These are phyloP conservation scores for Numenius arquata DNA, from an alignment of 2,113 vertebrate species.

Conservation along the genomic window DNA sequence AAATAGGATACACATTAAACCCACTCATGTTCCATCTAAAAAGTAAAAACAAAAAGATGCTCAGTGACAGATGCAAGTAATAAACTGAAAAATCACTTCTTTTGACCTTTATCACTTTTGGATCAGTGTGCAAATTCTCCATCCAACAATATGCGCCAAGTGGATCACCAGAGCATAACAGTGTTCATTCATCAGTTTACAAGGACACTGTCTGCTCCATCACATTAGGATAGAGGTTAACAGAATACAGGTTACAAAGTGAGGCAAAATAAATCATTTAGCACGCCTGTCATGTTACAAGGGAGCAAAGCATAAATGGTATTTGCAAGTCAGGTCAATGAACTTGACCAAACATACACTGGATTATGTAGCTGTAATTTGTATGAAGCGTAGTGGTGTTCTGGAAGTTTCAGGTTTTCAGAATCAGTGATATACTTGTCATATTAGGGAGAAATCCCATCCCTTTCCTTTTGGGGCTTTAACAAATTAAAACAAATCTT, in stretches of 20 bases:
- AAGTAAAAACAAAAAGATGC: neutral
- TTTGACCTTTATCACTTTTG: constrained; percentile 12
- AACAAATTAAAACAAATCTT: neutral
- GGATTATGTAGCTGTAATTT: neutral
- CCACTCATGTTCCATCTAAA: neutral
- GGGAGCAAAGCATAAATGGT: neutral
- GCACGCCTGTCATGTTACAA: neutral
- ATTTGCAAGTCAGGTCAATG: neutral
- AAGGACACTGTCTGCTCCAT: neutral
- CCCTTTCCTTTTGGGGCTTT: neutral
- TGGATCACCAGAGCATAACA: neutral
- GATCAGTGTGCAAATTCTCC: neutral
- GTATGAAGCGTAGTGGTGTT: neutral
- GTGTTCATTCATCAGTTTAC: neutral
- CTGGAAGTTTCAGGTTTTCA: neutral
- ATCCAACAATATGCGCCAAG: neutral
- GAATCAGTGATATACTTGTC: neutral
- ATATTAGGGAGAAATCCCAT: neutral
- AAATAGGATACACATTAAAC: neutral
- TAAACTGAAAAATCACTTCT: neutral
- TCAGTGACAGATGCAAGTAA: constrained; percentile 6
- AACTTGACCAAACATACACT: neutral
- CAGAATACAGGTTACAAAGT: neutral
- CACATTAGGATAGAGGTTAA: neutral
- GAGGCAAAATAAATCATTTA: neutral